Evolutionary conservation across 2,888 invertebrate species (phyloP).

Genomic region (Drosophila ezoana): DNA sequence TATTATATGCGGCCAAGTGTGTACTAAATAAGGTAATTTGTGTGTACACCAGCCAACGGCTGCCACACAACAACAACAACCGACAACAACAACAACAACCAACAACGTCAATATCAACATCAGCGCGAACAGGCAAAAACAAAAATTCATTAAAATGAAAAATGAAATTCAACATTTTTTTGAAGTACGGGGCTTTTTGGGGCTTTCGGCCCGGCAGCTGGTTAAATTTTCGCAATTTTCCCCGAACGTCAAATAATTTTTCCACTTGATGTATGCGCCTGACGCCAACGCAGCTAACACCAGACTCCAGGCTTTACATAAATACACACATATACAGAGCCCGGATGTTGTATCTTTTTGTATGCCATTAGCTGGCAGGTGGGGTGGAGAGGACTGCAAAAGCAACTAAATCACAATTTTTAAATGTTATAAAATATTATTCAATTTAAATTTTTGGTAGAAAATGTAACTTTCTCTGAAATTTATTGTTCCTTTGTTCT

Average conservation of each 20-base stretch:
- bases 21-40: conserved; percentile 83
- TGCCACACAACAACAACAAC: conserved; percentile 34
- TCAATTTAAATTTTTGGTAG: conserved; percentile 29
- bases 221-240: conserved; percentile 62
- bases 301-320: conserved; percentile 19
- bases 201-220: conserved; percentile 25
- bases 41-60: conserved; percentile 64
- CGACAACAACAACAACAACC: conserved; percentile 24
- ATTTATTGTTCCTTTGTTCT: not conserved
- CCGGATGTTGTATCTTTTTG: not conserved
- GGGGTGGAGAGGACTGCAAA: not conserved
- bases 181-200: conserved; percentile 57
- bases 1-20: conserved; percentile 77
- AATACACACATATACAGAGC: conserved; percentile 6
- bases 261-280: conserved; percentile 56
- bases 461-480: not conserved
- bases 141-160: conserved; percentile 81
- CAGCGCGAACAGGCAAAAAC: conserved; percentile 49
- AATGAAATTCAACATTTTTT: conserved; percentile 78
- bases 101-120: conserved; percentile 44
- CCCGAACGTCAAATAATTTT: conserved; percentile 67
- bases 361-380: conserved; percentile 2
- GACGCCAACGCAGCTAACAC: conserved; percentile 27
- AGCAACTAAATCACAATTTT: conserved; percentile 11
- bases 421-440: conserved; percentile 23